Percentiles rank a stretch among this genome's conserved stretches.
Evolutionary conservation across 2,797 vertebrate species (phyloP).

Genomic region (Chaunax sp.): DNA sequence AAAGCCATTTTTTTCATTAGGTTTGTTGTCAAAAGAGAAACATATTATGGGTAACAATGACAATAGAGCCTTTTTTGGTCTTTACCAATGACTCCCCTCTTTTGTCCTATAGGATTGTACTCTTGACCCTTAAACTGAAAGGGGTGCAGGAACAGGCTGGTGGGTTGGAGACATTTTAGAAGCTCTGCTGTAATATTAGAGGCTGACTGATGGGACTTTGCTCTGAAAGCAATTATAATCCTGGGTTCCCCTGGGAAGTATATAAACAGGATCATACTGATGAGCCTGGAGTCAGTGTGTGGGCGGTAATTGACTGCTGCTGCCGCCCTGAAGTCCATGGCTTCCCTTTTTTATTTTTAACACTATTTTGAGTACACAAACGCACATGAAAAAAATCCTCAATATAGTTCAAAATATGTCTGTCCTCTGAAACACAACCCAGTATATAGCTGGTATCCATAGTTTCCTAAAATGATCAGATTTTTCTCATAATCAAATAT

Average conservation of each 20-base stretch:
- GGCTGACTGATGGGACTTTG: conserved; percentile 55
- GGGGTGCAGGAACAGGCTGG: conserved; percentile 6
- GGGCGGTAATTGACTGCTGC: conserved; percentile 52
- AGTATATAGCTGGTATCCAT: not conserved
- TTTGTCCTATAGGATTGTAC: conserved; percentile 1
- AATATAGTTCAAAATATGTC: not conserved
- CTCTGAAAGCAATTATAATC: conserved; percentile 67
- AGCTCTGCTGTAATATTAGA: conserved; percentile 38
- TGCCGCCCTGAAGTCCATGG: conserved; percentile 14
- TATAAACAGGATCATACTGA: conserved; percentile 66
- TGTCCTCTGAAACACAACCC: not conserved
- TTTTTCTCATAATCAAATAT: not conserved
- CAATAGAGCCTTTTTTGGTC: not conserved
- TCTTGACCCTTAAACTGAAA: conserved; percentile 12
- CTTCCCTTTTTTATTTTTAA: not conserved
- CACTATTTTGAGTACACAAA: not conserved
- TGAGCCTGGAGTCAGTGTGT: conserved; percentile 55
- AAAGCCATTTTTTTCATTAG: not conserved
- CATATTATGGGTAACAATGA: not conserved
- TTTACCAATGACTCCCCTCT: not conserved
- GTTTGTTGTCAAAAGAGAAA: conserved; percentile 1
- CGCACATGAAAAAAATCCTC: not conserved
- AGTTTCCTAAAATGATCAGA: not conserved
- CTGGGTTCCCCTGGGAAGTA: conserved; percentile 43
- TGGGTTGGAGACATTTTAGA: conserved; percentile 17